Evolutionary conservation across 2,113 vertebrate species (phyloP).

Genomic region (Corythornis vintsioides): DNA sequence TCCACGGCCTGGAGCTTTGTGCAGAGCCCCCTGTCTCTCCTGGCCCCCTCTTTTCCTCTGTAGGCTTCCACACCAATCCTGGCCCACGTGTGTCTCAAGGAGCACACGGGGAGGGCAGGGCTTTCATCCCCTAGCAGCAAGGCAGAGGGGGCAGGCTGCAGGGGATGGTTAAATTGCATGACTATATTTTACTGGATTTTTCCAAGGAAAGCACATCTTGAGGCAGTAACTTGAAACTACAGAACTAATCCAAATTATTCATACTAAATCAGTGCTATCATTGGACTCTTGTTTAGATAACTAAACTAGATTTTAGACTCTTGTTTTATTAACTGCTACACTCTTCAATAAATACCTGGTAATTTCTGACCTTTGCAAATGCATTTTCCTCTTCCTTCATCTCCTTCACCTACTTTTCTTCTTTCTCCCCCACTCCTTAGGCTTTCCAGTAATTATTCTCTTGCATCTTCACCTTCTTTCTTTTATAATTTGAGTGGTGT

Average conservation of each 20-base stretch:
- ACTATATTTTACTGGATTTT: not conserved
- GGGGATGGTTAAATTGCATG: not conserved
- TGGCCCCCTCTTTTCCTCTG: not conserved
- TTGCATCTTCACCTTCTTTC: not conserved
- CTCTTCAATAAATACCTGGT: not conserved
- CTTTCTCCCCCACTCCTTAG: not conserved
- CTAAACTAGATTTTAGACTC: no score
- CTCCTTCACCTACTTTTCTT: not conserved
- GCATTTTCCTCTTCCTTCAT: not conserved
- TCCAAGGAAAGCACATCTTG: not conserved
- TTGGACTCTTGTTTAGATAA: not conserved
- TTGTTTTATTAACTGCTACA: not conserved
- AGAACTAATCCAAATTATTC: not conserved
- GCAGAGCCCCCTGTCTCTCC: not conserved
- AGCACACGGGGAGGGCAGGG: not conserved
- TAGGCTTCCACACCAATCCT: not conserved
- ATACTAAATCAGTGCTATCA: not conserved
- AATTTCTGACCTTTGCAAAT: not conserved
- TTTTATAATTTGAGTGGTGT: not conserved
- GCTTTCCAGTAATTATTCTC: not conserved
- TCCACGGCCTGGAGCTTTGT: not conserved
- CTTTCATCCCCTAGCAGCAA: not conserved
- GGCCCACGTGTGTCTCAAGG: not conserved
- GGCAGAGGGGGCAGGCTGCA: not conserved
- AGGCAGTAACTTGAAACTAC: not conserved